A percentile compares a stretch with the other conserved stretches of the same genome.
Conservation (phyloP, 2,113 vertebrate species). For the Pterocles gutturalis region DNA sequence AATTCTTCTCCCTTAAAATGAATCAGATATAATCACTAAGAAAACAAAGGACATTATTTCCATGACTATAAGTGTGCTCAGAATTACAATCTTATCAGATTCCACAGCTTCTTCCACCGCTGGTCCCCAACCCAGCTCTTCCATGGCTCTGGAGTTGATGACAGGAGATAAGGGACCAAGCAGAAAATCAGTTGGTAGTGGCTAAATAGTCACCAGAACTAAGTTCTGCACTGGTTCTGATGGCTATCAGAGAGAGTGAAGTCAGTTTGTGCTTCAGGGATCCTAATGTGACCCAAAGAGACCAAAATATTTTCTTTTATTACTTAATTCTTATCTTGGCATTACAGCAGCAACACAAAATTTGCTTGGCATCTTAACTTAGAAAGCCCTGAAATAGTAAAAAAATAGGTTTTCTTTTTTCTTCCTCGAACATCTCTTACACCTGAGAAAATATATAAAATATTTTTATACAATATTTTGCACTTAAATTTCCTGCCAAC, state of each 20-base stretch:
- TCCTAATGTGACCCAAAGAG: not conserved
- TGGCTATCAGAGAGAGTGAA: not conserved
- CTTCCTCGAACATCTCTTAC: not conserved
- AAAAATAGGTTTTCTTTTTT: not conserved
- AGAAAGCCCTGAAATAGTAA: not conserved
- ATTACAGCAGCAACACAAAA: not conserved
- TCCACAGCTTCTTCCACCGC: not conserved
- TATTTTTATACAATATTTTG: not conserved
- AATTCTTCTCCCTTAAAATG: conserved; percentile 25
- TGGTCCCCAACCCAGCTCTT: not conserved
- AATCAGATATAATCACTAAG: not conserved
- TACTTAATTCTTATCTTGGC: not conserved
- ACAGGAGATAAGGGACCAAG: not conserved
- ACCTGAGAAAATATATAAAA: not conserved
- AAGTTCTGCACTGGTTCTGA: not conserved
- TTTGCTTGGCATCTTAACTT: not conserved
- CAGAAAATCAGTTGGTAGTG: not conserved
- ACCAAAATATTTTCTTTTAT: not conserved
- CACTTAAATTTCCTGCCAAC: not conserved
- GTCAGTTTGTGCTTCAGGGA: not conserved
- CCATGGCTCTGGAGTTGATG: not conserved
- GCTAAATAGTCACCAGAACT: not conserved
- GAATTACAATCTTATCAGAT: not conserved
- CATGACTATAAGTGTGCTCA: not conserved
- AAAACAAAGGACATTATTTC: not conserved